Base-by-base conservation (phyloP, 2,797 vertebrate genomes). In the Pristis pectinata region DNA sequence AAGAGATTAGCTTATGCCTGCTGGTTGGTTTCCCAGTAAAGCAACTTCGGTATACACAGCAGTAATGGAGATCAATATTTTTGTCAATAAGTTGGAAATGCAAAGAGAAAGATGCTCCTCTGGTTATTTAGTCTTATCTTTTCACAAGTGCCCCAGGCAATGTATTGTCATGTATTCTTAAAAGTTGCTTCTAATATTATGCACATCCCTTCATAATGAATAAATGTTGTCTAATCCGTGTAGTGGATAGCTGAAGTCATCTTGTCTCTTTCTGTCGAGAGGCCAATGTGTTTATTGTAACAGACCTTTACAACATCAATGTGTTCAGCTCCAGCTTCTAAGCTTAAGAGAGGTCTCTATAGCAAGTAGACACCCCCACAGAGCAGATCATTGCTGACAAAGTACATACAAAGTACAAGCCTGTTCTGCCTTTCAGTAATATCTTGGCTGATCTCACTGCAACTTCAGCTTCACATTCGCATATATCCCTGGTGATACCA, bases 61-160 rank as follows among this genome's bases (percentile, higher is more conserved):
- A 6, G 87, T 37, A 91, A 67, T 91, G 59, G 56, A 64, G n/a
- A 91, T 91, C 87, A 91, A 91, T 91, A 64, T 24, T 67, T 91
- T n/a, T 67, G n/a, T 67, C 87, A 91, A 91, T 67, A n/a, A 17
- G n/a, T 41, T 91, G 61, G 59, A 91, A 67, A 67, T 91, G 87
- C 61, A 91, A 91, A 61, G 56, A 64, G 34, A 89, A 59, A 89
- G 30, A 41, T 41, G n/a, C 7, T 91, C 22, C 59, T 91, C n/a
- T 24, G 17, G 17, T 22, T 67, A 67, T 64, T 67, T 67, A 11
- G n/a, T 24, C 87, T 91, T 91, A 27, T 41, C 87, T 41, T 41
- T 67, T 37, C 2, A 91, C 64, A 61, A 61, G 64, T 64, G 9
- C 87, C 41, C 0, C 59, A 41, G n/a, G n/a, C 87, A 91, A 37